Percentiles rank a stretch among this genome's conserved stretches.
These are phyloP conservation scores for Tiliacea citrago DNA, from an alignment of 2,888 invertebrate species.

Conservation along the genomic window DNA sequence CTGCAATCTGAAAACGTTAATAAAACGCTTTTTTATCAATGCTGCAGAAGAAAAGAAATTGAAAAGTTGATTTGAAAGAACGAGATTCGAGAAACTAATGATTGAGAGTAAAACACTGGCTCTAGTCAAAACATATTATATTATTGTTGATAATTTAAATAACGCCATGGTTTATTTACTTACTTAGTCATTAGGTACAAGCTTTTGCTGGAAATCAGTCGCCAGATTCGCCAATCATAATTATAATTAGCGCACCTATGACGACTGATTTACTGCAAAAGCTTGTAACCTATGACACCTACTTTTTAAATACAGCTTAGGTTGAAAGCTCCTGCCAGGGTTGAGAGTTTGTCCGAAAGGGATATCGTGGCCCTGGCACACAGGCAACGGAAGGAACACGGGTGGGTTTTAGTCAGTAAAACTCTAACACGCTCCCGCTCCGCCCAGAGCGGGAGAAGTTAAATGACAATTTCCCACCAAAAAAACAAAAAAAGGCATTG, in stretches of 20 bases:
- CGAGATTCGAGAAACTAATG: not conserved
- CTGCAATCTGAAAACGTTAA: conserved; percentile 33
- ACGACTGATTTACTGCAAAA: not conserved
- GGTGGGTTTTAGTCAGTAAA: no score
- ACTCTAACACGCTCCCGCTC: no score
- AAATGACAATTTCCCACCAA: no score
- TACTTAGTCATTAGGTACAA: not conserved
- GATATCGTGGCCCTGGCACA: no score
- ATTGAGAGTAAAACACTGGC: not conserved
- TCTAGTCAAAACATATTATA: not conserved
- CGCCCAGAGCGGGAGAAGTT: no score
- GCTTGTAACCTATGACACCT: not conserved
- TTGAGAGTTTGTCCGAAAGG: no score
- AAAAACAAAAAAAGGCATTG: no score
- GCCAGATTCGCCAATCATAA: not conserved
- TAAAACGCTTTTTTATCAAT: not conserved
- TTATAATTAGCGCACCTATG: not conserved
- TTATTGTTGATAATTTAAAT: not conserved
- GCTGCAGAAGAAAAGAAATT: not conserved
- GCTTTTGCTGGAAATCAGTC: not conserved
- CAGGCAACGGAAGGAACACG: no score
- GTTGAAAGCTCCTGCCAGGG: no score
- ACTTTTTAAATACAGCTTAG: no score
- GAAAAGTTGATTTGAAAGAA: not conserved
- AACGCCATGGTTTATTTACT: not conserved